These are phyloP conservation scores for Dolichopus griseipennis DNA, from an alignment of 2,888 invertebrate genomes.

Conservation along the genomic window DNA sequence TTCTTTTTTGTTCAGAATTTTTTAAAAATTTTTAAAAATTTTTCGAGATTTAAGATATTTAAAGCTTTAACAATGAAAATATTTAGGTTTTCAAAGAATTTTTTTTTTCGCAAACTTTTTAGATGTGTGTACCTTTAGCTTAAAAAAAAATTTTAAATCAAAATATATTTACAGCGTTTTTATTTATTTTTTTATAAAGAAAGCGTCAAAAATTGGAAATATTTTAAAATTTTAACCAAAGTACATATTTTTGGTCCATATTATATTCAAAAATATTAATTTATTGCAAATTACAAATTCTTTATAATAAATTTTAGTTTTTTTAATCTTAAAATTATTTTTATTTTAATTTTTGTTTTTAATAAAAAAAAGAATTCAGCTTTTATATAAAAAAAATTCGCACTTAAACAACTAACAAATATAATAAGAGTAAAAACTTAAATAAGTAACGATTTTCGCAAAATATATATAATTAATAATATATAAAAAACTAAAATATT, in stretches of 20 bases:
- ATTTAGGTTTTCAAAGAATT: not conserved
- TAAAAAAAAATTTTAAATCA: too few relatives aligned
- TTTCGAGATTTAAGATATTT: not conserved
- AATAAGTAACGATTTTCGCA: not conserved
- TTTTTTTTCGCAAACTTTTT: not conserved
- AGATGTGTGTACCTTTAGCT: not conserved
- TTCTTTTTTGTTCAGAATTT: not conserved
- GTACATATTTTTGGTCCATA: not conserved
- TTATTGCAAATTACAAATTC: not conserved
- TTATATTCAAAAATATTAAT: not conserved
- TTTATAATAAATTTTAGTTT: not conserved
- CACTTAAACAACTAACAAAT: not conserved
- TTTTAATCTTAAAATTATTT: not conserved
- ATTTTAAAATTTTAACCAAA: not conserved
- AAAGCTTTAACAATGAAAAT: not conserved
- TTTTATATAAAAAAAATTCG: not conserved
- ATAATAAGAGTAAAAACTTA: conserved; percentile 1
- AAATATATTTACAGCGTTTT: not conserved
- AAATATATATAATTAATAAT: not conserved
- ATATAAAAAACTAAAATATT: not conserved
- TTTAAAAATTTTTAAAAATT: not conserved
- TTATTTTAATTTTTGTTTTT: not conserved
- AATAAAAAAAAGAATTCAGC: not conserved
- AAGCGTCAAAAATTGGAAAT: not conserved
- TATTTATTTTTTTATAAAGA: not conserved